A percentile compares a stretch with the other conserved stretches of the same genome.
Conservation (phyloP, 2,888 invertebrate genomes). For the Melieria crassipennis region DNA sequence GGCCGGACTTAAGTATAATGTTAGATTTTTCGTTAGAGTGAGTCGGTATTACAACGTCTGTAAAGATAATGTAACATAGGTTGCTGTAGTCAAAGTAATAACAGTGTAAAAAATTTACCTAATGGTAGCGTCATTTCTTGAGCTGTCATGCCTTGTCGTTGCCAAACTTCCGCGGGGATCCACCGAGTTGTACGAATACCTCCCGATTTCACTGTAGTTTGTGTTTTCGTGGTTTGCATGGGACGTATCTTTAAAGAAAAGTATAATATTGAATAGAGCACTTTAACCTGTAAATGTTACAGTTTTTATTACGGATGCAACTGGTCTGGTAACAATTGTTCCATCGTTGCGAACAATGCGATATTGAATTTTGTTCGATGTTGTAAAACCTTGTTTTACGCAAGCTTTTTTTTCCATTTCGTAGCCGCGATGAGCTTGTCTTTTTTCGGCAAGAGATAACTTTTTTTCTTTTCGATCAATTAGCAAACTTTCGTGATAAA, state of each 20-base stretch:
- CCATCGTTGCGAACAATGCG: conserved; percentile 72
- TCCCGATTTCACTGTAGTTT: conserved; percentile 48
- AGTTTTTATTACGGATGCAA: conserved; percentile 70
- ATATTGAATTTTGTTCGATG: conserved; percentile 69
- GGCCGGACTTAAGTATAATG: conserved; percentile 91
- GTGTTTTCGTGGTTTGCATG: conserved; percentile 76
- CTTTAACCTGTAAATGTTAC: not conserved
- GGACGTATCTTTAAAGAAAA: conserved; percentile 72
- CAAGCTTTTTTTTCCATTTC: conserved; percentile 93
- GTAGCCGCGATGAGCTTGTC: conserved; percentile 89
- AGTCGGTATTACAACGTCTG: conserved; percentile 91
- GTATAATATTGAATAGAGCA: not conserved
- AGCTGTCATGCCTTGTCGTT: conserved; percentile 92
- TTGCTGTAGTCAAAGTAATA: not conserved
- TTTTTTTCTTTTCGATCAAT: conserved; percentile 96
- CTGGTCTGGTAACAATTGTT: conserved; percentile 73
- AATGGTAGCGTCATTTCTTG: conserved; percentile 93
- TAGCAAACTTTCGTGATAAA: conserved; percentile 93
- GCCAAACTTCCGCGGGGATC: conserved; percentile 93
- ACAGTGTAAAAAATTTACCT: conserved; percentile 66
- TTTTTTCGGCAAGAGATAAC: conserved; percentile 91
- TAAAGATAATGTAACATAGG: conserved; percentile 34
- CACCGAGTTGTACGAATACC: conserved; percentile 72
- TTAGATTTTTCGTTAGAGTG: conserved; percentile 90
- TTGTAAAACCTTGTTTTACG: conserved; percentile 70